Conservation (phyloP, 2,888 invertebrate genomes). For the Pyrgus malvae region DNA sequence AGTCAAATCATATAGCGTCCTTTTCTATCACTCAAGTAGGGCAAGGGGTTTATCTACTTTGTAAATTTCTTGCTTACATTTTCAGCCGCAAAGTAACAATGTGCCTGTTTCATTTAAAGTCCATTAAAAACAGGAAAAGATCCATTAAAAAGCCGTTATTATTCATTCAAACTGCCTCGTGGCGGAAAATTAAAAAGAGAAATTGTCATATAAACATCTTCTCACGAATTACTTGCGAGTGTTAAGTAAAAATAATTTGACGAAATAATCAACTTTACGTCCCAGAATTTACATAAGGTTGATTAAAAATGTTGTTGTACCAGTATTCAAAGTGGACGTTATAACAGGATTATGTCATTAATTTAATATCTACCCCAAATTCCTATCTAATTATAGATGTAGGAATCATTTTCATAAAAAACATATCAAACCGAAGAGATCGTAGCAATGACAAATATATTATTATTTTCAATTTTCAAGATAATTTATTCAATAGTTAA, state of each 20-base stretch:
- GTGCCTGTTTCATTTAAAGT: slow-evolving; percentile 10
- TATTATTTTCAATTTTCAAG: no score
- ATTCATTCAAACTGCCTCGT: slow-evolving; percentile 57
- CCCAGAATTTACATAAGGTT: neutral
- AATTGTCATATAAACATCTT: slow-evolving; percentile 51
- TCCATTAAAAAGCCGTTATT: slow-evolving; percentile 60
- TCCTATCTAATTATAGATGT: no score
- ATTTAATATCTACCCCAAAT: no score
- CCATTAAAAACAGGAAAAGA: slow-evolving; percentile 55
- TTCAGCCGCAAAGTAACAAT: no score
- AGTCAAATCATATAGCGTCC: no score
- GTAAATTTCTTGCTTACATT: no score
- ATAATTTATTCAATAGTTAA: no score
- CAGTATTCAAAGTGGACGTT: no score
- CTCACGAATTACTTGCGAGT: slow-evolving; percentile 36
- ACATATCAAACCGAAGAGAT: no score
- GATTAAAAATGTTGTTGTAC: neutral
- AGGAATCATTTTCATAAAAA: no score
- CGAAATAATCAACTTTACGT: neutral
- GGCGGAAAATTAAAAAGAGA: slow-evolving; percentile 71
- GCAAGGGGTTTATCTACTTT: neutral
- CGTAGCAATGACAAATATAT: no score
- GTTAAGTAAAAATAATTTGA: neutral
- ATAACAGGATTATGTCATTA: no score
- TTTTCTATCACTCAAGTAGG: neutral